These are phyloP conservation scores for Carcharodon carcharias DNA, from an alignment of 2,797 vertebrate species.

Conservation along the genomic window DNA sequence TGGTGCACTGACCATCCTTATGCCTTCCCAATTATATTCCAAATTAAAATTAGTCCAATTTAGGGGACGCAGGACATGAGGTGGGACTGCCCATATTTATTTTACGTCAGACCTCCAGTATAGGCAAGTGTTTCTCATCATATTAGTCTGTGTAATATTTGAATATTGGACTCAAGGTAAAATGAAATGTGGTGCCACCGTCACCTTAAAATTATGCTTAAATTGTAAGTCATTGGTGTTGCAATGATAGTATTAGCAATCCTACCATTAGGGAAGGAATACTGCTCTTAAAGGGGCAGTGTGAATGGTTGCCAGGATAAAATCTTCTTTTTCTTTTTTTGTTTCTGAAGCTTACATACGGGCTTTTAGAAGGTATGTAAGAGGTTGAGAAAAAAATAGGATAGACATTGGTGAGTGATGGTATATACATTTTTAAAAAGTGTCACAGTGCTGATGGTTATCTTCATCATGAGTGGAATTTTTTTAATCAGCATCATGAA, in stretches of 20 bases:
- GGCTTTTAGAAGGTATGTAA: conserved; percentile 36
- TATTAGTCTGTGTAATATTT: not conserved
- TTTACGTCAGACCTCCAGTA: not conserved
- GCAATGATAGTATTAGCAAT: not conserved
- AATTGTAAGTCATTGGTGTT: not conserved
- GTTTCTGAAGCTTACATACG: conserved; percentile 28
- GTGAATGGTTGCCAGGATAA: conserved; percentile 32
- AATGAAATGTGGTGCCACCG: not conserved
- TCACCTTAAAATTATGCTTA: not conserved
- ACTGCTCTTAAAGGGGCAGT: conserved; percentile 11
- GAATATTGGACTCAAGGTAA: not conserved
- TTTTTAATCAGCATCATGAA: not conserved
- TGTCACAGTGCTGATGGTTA: not conserved
- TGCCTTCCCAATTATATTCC: not conserved
- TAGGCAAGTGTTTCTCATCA: not conserved
- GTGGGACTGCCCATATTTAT: not conserved
- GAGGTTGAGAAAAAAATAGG: conserved; percentile 27
- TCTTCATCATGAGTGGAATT: conserved; percentile 7
- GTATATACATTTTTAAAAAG: not conserved
- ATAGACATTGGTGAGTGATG: conserved; percentile 32
- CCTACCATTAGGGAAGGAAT: conserved; percentile 18
- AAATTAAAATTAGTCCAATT: not conserved
- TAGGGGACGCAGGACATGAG: not conserved
- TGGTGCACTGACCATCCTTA: not conserved
- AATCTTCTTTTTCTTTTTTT: conserved; percentile 13